Evolutionary conservation across 2,888 invertebrate genomes (phyloP).

Genomic region (Minunthozetes semirufus): DNA sequence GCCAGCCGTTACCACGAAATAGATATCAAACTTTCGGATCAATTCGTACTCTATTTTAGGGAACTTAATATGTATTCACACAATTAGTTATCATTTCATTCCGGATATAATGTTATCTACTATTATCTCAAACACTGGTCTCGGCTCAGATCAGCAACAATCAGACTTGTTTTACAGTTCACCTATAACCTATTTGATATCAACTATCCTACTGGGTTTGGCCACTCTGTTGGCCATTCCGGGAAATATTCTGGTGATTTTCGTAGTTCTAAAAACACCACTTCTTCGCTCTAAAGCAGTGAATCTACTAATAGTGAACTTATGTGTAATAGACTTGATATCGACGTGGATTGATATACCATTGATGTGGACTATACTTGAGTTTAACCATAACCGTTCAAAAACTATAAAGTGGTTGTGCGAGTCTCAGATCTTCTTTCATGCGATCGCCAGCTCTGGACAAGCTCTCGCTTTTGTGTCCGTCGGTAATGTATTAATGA

Average conservation of each 20-base stretch:
- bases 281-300: constrained; percentile 27
- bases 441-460: constrained; percentile 26
- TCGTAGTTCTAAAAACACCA: constrained; percentile 31
- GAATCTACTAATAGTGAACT: constrained; percentile 35
- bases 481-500: constrained; percentile 17
- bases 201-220: not conserved
- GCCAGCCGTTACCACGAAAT: not conserved
- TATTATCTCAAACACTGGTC: not conserved
- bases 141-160: not conserved
- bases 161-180: not conserved
- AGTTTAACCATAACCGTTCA: constrained; percentile 2
- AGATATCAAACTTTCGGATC: not conserved
- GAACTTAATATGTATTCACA: too few species aligned
- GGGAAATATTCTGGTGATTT: constrained; percentile 32
- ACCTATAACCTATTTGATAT: not conserved
- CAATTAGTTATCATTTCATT: not conserved
- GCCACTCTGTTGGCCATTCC: constrained; percentile 29
- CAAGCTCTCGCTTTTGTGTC: constrained; percentile 34
- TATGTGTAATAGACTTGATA: constrained; percentile 33
- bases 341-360: constrained; percentile 31
- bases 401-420: not conserved
- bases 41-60: too few species aligned
- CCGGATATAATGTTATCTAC: not conserved
- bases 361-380: constrained; percentile 33
- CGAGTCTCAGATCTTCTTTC: constrained; percentile 29